Evolutionary conservation across 2,888 invertebrate genomes (phyloP).

Genomic region (Calameuta idolon): DNA sequence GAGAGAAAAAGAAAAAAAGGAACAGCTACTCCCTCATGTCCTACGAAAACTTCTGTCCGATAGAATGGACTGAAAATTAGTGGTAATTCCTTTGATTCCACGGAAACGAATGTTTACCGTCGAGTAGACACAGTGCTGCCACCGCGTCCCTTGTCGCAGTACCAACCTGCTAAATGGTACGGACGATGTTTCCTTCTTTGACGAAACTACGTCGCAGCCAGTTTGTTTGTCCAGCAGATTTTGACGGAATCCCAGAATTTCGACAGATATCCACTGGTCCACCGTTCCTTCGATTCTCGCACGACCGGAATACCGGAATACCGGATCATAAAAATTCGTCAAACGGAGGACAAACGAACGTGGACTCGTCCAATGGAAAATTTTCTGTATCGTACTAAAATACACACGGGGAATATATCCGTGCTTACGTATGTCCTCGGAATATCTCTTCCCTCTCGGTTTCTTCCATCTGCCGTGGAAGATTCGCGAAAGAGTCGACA

Average conservation of each 20-base stretch:
- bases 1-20: background rate
- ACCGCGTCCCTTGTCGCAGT: conserved; percentile 20
- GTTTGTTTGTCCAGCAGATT: background rate
- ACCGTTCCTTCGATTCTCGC: conserved; percentile 16
- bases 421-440: background rate
- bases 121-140: background rate
- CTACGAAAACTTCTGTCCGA: background rate
- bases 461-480: background rate
- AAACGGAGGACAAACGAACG: background rate
- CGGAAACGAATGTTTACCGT: conserved; percentile 34
- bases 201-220: background rate
- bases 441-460: background rate
- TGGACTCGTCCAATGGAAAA: background rate
- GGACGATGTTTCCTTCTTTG: background rate
- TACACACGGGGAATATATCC: background rate
- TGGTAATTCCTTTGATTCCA: conserved; percentile 36
- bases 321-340: background rate
- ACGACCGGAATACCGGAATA: background rate
- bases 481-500: background rate
- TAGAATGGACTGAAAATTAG: conserved; percentile 38
- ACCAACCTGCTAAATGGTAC: conserved; percentile 42
- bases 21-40: background rate
- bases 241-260: conserved; percentile 9
- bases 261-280: conserved; percentile 14
- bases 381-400: background rate